A percentile compares a stretch with the other conserved stretches of the same genome.
phyloP scores from a whole-genome alignment of 2,888 invertebrate genomes.

The Drosophila robusta region DNA sequence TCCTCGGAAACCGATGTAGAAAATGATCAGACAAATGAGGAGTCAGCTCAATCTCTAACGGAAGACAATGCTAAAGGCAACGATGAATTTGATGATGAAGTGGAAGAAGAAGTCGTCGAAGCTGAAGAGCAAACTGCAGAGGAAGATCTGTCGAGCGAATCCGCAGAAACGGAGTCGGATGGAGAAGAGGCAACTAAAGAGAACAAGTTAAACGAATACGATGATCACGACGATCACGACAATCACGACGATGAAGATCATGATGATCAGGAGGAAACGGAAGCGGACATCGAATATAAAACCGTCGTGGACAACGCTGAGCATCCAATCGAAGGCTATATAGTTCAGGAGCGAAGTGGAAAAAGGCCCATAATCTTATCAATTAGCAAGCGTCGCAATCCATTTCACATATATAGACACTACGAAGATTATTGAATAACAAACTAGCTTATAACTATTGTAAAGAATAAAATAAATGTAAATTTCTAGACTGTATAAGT shows the following conservation, averaged over 20 bases:
- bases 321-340: constrained; percentile 3
- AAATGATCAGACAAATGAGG: not conserved
- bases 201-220: constrained; percentile 1
- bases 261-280: constrained; percentile 7
- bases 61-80: not conserved
- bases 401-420: constrained; percentile 29
- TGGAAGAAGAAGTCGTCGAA: not conserved
- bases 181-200: not conserved
- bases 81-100: not conserved
- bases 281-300: not conserved
- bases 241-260: not conserved
- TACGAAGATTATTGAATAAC: constrained; percentile 27
- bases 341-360: constrained; percentile 25
- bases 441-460: not conserved
- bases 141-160: not conserved
- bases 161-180: not conserved
- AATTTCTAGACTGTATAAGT: constrained; percentile 1
- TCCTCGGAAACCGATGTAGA: not conserved
- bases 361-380: constrained; percentile 25
- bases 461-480: constrained; percentile 6
- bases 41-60: no score
- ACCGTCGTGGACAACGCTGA: not conserved
- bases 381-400: constrained; percentile 24
- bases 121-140: not conserved
- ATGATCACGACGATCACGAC: not conserved